Evolutionary conservation across 2,797 vertebrate species (phyloP), one percentile per base, ranked within the genome.

Genomic region (Pseudochirops cupreus): DNA sequence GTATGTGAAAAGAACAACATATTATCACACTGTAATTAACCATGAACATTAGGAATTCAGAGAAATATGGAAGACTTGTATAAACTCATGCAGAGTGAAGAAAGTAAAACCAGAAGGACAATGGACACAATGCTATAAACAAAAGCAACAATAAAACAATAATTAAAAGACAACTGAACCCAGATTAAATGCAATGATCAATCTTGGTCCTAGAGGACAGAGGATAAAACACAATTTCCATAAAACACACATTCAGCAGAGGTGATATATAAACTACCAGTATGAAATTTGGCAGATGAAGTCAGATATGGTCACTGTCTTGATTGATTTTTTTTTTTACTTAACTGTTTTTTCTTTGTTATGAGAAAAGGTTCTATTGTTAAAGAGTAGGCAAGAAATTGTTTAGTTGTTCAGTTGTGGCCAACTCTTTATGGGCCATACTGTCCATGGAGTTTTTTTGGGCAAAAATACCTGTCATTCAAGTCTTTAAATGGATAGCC

Each of bases 401-500:
- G 31, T 33, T 14, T 16, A 14, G 33, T 39, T 39, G 14, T 74
- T 67, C 59, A 67, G 4, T 67, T 33, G n/a, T 18, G 33, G 16
- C 62, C 6, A 7, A 74, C 33, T 74, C 33, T 74, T 74, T 39
- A 1, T 74, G 33, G 62, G n/a, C 62, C 33, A 21, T n/a, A n/a
- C n/a, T 74, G 62, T 74, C n/a, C 62, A 74, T 39, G 33, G 16
- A n/a, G n/a, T 18, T 74, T 74, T 74, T n/a, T 74, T 74, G 10
- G 62, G 33, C 33, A 39, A n/a, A 74, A 18, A 67, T 14, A 33
- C 99, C 98, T 98, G 97, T 56, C 31, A 0, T 46, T 18, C 0
- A 97, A 5, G 0, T 98, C 98, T 93, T 96, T 95, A 96, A 99
- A 99, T 3, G 99, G 99, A 91, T 99, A 99, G 1, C 97, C 98